Percentiles rank a stretch among this genome's conserved stretches.
phyloP scores from a whole-genome alignment of 2,888 invertebrate genomes.

The Ormyrus rosae region DNA sequence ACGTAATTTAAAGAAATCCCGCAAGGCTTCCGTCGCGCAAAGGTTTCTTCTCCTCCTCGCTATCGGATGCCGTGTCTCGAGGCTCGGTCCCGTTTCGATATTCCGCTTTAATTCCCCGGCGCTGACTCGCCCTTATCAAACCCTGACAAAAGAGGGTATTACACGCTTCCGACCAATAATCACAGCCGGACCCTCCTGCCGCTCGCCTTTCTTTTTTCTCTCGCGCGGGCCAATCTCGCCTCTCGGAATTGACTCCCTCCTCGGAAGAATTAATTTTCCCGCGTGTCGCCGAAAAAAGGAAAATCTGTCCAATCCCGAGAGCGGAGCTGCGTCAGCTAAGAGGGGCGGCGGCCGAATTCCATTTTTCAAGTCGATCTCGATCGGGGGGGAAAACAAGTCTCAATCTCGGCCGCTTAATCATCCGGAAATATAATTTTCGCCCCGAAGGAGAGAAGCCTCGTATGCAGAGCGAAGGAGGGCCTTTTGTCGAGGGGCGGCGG shows the following conservation, averaged over 20 bases:
- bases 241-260: slow-evolving; percentile 14
- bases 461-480: not conserved
- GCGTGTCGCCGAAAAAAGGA: not conserved
- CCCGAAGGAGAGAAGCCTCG: slow-evolving; percentile 3
- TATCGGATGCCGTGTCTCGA: too few relatives aligned
- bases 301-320: not conserved
- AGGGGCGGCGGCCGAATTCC: slow-evolving; percentile 17
- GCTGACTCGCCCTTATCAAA: slow-evolving; percentile 26
- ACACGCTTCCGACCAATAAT: too few relatives aligned
- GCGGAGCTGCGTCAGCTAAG: slow-evolving; percentile 25
- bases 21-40: too few relatives aligned
- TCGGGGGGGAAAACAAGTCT: slow-evolving; percentile 30
- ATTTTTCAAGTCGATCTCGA: slow-evolving; percentile 49
- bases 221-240: slow-evolving; percentile 23
- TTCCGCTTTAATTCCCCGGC: slow-evolving; percentile 32
- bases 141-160: slow-evolving; percentile 10
- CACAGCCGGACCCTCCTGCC: too few relatives aligned
- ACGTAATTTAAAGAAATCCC: too few relatives aligned
- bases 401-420: slow-evolving; percentile 41
- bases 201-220: too few relatives aligned
- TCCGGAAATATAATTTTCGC: slow-evolving; percentile 50
- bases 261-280: slow-evolving; percentile 40
- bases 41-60: too few relatives aligned
- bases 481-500: not conserved
- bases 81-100: too few relatives aligned